These are phyloP conservation scores for Aldrovandia affinis DNA, from an alignment of 2,797 vertebrate species.

Conservation along the genomic window DNA sequence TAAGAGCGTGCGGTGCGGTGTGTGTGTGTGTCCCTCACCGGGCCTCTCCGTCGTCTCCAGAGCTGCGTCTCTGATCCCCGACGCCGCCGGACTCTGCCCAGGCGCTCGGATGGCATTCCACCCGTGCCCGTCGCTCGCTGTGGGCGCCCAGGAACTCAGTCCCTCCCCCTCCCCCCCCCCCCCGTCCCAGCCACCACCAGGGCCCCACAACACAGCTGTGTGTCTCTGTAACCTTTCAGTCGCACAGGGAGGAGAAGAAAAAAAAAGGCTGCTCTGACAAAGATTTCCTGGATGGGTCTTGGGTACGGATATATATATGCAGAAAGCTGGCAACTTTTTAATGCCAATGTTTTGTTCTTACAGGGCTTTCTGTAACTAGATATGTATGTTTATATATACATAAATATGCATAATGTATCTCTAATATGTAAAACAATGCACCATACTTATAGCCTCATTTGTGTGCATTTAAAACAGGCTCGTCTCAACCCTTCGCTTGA, in stretches of 20 bases:
- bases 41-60: slow-evolving; percentile 9
- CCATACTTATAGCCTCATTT: not conserved
- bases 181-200: not conserved
- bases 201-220: not conserved
- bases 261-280: not conserved
- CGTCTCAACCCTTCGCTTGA: not conserved
- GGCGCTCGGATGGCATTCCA: not conserved
- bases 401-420: no score
- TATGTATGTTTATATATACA: no score
- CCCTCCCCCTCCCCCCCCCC: no score
- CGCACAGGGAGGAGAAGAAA: slow-evolving; percentile 9
- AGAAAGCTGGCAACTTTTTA: not conserved
- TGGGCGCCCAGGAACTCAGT: not conserved
- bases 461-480: not conserved
- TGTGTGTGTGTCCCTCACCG: slow-evolving; percentile 2
- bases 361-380: not conserved
- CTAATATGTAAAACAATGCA: not conserved
- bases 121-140: not conserved
- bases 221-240: not conserved
- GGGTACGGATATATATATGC: not conserved
- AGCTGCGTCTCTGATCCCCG: not conserved
- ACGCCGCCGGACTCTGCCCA: not conserved
- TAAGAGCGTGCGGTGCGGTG: slow-evolving; percentile 71
- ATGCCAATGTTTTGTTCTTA: not conserved
- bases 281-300: not conserved